Evolutionary conservation across 2,888 invertebrate species (phyloP).

Genomic region (Euzophera pinguis): DNA sequence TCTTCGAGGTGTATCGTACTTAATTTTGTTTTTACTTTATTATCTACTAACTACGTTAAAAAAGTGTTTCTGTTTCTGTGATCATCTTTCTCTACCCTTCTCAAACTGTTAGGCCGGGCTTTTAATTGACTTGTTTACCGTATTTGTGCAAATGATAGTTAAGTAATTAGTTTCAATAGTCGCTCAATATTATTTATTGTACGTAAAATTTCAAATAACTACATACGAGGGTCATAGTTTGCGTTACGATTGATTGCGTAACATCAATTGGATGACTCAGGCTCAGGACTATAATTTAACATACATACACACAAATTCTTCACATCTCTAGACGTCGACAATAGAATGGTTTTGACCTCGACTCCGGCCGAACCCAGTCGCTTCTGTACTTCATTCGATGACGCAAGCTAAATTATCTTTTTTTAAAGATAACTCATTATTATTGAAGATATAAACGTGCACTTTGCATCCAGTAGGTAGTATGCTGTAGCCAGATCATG

Average conservation of each 20-base stretch:
- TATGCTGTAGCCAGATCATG: too few species aligned
- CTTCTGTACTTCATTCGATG: constrained; percentile 28
- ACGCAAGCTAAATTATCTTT: constrained; percentile 26
- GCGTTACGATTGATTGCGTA: constrained; percentile 11
- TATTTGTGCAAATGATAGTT: too few species aligned
- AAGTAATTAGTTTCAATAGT: too few species aligned
- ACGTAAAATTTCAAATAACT: background rate
- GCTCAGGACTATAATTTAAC: constrained; percentile 12
- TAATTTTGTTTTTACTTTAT: too few species aligned
- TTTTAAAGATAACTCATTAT: constrained; percentile 1
- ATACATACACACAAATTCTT: constrained; percentile 41
- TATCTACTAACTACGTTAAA: too few species aligned
- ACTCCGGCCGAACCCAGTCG: constrained; percentile 51
- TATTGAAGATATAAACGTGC: background rate
- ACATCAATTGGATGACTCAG: constrained; percentile 17
- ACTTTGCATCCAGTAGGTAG: too few species aligned
- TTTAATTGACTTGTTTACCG: too few species aligned
- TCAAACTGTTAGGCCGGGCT: too few species aligned
- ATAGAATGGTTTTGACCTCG: constrained; percentile 72
- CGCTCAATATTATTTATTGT: background rate
- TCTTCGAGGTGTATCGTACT: too few species aligned
- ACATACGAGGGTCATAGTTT: background rate
- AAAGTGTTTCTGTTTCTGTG: too few species aligned
- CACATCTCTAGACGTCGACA: constrained; percentile 44
- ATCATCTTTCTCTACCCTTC: too few species aligned